A percentile compares a stretch with the other conserved stretches of the same genome.
Evolutionary conservation across 2,888 invertebrate species (phyloP).

Genomic region (Cerastoderma edule): DNA sequence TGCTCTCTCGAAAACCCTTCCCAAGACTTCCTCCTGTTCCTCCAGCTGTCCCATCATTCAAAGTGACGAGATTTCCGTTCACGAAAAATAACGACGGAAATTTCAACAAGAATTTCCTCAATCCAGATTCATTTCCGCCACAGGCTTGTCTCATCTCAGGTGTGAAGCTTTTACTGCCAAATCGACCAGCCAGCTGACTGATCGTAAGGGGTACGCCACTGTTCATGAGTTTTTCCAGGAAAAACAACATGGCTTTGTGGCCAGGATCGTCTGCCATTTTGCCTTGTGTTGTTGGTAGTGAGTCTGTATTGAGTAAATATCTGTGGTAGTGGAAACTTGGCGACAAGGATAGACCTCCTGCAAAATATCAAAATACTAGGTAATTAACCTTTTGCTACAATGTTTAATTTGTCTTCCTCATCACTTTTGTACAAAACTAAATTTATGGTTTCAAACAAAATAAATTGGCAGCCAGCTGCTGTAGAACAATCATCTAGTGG

Average conservation of each 20-base stretch:
- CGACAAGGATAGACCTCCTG: slow-evolving; percentile 20
- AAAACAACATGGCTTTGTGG: slow-evolving; percentile 91
- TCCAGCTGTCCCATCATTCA: slow-evolving; percentile 82
- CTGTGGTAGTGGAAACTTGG: slow-evolving; percentile 15
- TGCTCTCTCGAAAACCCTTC: slow-evolving; percentile 80
- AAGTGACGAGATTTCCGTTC: slow-evolving; percentile 86
- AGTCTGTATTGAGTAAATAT: slow-evolving; percentile 51
- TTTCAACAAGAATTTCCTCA: slow-evolving; percentile 97
- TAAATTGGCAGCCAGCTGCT: no score
- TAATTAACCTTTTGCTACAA: no score
- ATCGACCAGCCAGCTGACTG: slow-evolving; percentile 99
- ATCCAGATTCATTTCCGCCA: slow-evolving; percentile 95
- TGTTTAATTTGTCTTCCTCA: no score
- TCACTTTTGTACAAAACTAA: no score
- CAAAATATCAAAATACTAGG: background rate
- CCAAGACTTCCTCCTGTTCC: no score
- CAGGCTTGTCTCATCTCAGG: slow-evolving; percentile 93
- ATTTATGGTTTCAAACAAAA: no score
- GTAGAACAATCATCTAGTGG: no score
- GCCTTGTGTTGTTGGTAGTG: slow-evolving; percentile 32
- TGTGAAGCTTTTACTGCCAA: slow-evolving; percentile 99
- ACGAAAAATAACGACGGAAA: slow-evolving; percentile 98
- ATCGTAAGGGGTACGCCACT: slow-evolving; percentile 95
- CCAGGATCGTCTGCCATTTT: slow-evolving; percentile 83
- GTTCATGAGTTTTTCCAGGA: slow-evolving; percentile 98